Conservation (phyloP, 1,140 invertebrate genomes). For the Aradophagus sp. region DNA sequence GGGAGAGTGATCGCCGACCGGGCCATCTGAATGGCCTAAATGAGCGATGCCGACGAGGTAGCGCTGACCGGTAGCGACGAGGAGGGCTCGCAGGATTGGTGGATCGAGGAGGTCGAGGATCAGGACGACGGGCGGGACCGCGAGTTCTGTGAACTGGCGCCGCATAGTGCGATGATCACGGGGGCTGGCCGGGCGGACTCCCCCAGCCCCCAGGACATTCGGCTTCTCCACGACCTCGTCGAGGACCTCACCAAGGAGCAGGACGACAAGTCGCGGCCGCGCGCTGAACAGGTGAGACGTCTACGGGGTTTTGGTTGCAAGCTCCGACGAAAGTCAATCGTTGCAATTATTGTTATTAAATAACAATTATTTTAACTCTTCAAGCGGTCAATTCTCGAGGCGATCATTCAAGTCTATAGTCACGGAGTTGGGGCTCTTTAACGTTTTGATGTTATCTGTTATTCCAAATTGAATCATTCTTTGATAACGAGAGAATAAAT, state of each 20-base stretch:
- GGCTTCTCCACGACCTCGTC: slow-evolving; percentile 69
- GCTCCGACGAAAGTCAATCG: too few species aligned
- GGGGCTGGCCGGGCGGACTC: slow-evolving; percentile 69
- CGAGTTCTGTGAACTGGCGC: slow-evolving; percentile 70
- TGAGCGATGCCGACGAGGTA: slow-evolving; percentile 70
- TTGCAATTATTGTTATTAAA: too few species aligned
- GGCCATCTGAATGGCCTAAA: slow-evolving; percentile 67
- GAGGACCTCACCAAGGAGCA: slow-evolving; percentile 71
- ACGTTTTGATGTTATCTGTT: too few species aligned
- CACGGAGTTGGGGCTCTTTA: too few species aligned
- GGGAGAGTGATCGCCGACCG: slow-evolving; percentile 3
- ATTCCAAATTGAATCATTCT: too few species aligned
- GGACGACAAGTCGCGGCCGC: slow-evolving; percentile 63
- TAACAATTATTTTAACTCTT: too few species aligned
- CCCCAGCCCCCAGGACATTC: slow-evolving; percentile 72
- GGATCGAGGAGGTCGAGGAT: slow-evolving; percentile 34
- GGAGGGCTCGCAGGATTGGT: slow-evolving; percentile 47
- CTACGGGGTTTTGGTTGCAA: too few species aligned
- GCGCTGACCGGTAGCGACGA: slow-evolving; percentile 49
- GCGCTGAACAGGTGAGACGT: slow-evolving; percentile 68
- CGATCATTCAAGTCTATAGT: too few species aligned
- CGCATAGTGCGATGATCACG: slow-evolving; percentile 69
- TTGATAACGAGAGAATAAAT: too few species aligned
- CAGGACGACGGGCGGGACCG: slow-evolving; percentile 28
- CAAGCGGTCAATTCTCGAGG: too few species aligned